Evolutionary conservation across 2,888 invertebrate genomes (phyloP).

Genomic region (Tuberolachnus salignus): DNA sequence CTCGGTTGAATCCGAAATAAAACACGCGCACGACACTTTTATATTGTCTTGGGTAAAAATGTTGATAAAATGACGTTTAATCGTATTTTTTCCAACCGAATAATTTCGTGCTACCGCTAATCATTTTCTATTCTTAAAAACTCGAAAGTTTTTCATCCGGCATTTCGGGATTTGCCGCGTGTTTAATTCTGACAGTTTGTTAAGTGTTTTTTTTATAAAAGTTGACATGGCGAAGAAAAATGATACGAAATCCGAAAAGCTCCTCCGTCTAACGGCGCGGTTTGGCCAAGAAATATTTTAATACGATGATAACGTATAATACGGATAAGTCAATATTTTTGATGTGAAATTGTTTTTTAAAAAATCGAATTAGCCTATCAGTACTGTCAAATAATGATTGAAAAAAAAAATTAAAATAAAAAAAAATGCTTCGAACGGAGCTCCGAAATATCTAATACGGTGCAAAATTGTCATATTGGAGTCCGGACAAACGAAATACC

Average conservation of each 20-base stretch:
- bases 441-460: no score
- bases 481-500: no score
- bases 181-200: background rate
- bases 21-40: background rate
- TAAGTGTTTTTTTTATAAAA: background rate
- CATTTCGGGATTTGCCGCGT: background rate
- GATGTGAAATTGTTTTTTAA: no score
- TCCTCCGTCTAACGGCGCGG: background rate
- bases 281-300: background rate
- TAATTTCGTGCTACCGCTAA: background rate
- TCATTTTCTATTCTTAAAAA: background rate
- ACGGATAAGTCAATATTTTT: no score
- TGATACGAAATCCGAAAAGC: background rate
- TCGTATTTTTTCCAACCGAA: background rate
- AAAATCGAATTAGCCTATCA: no score
- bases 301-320: no score
- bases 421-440: no score
- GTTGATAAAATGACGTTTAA: background rate
- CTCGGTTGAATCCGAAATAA: background rate
- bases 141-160: constrained; percentile 1
- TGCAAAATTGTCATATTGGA: no score
- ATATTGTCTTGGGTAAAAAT: background rate
- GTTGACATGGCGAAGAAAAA: background rate
- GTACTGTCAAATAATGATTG: no score
- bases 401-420: no score